These are phyloP conservation scores for Premnoplex brunnescens DNA, from an alignment of 2,797 vertebrate genomes.

Conservation along the genomic window DNA sequence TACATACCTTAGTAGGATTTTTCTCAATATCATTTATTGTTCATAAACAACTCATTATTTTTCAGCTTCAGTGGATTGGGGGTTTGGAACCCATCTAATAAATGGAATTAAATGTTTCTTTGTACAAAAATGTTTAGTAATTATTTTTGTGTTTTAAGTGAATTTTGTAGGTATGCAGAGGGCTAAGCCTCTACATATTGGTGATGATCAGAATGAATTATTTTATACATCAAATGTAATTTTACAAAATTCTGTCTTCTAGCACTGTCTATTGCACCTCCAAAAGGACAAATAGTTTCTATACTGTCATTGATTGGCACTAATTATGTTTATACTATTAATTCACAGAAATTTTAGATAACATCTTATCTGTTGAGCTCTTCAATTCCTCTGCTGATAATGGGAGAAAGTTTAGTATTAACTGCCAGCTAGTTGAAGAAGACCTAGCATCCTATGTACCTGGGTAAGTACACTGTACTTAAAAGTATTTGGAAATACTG, in stretches of 20 bases:
- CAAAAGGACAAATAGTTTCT: neutral
- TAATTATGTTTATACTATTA: neutral
- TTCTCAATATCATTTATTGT: neutral
- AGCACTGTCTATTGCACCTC: neutral
- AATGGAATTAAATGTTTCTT: neutral
- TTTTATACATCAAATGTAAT: neutral
- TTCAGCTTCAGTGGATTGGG: neutral
- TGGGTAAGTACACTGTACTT: slow-evolving; percentile 64
- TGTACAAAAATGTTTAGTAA: neutral
- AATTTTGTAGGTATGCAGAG: neutral
- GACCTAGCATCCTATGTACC: slow-evolving; percentile 70
- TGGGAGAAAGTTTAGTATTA: slow-evolving; percentile 68
- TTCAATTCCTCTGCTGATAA: slow-evolving; percentile 50
- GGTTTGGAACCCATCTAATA: neutral
- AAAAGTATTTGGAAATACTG: neutral
- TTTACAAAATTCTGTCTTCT: neutral
- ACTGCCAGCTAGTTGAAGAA: slow-evolving; percentile 75
- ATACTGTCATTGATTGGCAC: neutral
- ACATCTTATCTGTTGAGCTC: slow-evolving; percentile 74
- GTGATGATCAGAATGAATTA: neutral
- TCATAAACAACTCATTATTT: neutral
- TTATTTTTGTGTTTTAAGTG: neutral
- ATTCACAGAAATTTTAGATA: slow-evolving; percentile 73
- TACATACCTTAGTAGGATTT: neutral
- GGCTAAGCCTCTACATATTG: neutral